Conservation (phyloP, 2,888 invertebrate species). For the Protophormia terraenovae region DNA sequence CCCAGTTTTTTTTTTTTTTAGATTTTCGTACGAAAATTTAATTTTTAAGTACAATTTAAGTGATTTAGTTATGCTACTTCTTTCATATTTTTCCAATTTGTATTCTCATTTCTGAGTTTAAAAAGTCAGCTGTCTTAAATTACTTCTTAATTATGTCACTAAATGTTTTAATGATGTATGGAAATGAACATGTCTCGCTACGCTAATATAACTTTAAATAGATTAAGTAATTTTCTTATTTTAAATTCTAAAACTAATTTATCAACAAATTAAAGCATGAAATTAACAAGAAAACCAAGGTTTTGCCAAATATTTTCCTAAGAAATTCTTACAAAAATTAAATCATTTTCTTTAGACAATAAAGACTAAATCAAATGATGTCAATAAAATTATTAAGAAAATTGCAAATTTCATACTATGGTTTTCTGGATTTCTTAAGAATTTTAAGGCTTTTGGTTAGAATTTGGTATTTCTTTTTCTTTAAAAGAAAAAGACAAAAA, state of each 20-base stretch:
- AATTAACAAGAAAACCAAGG: slow-evolving; percentile 51
- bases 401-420: slow-evolving; percentile 75
- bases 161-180: too few species aligned
- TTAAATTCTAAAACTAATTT: not conserved
- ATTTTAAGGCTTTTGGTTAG: not conserved
- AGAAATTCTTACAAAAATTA: slow-evolving; percentile 10
- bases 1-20: too few species aligned
- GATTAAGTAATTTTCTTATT: not conserved
- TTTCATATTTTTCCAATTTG: too few species aligned
- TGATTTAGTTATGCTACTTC: too few species aligned
- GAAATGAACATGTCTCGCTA: not conserved
- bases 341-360: slow-evolving; percentile 17
- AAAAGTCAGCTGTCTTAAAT: not conserved
- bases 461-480: too few species aligned
- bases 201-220: slow-evolving; percentile 16
- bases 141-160: not conserved
- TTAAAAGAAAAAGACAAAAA: too few species aligned
- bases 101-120: not conserved
- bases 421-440: not conserved
- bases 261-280: slow-evolving; percentile 26
- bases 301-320: slow-evolving; percentile 17
- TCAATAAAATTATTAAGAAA: slow-evolving; percentile 72
- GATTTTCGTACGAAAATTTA: too few species aligned
- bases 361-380: slow-evolving; percentile 26
- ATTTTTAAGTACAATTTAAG: too few species aligned